Evolutionary conservation across 2,797 vertebrate genomes (phyloP).

Genomic region (Brachyrhaphis roseni): DNA sequence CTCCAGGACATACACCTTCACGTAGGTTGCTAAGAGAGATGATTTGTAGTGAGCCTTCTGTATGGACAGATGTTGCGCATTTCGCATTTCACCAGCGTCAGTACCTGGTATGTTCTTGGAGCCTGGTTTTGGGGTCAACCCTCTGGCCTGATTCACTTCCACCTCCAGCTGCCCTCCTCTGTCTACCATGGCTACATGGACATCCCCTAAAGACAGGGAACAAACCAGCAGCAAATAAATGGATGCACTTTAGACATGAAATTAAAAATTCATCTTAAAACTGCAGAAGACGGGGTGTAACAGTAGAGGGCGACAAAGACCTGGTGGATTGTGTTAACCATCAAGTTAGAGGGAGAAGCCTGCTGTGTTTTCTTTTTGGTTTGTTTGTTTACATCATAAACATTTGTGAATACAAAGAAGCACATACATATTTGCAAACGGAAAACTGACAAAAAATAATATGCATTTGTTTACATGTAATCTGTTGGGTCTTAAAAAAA

Average conservation of each 20-base stretch:
- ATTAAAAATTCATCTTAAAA: background rate
- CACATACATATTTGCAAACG: background rate
- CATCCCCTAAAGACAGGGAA: slow-evolving; percentile 84
- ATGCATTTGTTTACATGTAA: background rate
- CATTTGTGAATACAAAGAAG: background rate
- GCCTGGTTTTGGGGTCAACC: slow-evolving; percentile 91
- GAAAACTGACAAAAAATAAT: background rate
- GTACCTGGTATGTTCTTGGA: slow-evolving; percentile 94
- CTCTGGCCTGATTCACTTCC: slow-evolving; percentile 93
- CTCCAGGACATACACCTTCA: slow-evolving; percentile 96
- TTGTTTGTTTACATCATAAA: slow-evolving; percentile 19
- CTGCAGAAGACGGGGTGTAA: slow-evolving; percentile 28
- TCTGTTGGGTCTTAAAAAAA: background rate
- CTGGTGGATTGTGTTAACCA: slow-evolving; percentile 7
- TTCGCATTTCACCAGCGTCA: background rate
- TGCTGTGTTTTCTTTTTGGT: slow-evolving; percentile 13
- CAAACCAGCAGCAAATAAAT: background rate
- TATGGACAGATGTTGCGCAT: background rate
- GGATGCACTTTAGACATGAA: background rate
- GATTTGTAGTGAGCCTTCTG: background rate
- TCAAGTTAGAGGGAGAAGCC: slow-evolving; percentile 1
- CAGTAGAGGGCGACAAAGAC: slow-evolving; percentile 74
- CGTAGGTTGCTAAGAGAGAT: slow-evolving; percentile 87
- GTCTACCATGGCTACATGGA: slow-evolving; percentile 90
- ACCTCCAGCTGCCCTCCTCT: slow-evolving; percentile 95